These are phyloP conservation scores for Chloropsis hardwickii DNA, from an alignment of 2,113 vertebrate genomes.

Conservation along the genomic window DNA sequence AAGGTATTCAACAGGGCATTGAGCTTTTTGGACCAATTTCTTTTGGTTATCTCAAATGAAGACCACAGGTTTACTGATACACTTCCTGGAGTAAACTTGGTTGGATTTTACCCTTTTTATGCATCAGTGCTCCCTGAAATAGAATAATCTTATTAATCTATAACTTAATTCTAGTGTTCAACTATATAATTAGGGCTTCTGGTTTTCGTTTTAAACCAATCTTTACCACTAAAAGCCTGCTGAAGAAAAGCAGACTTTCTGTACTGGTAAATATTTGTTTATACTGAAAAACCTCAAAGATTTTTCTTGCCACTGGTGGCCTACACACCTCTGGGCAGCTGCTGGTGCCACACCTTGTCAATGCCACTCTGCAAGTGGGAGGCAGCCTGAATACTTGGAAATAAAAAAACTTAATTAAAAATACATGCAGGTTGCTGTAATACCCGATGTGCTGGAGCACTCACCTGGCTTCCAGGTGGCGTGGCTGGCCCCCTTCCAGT, in stretches of 20 bases:
- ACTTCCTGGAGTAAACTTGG: not conserved
- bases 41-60: not conserved
- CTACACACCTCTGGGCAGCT: constrained; percentile 6
- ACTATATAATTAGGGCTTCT: constrained; percentile 63
- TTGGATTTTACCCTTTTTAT: constrained; percentile 5
- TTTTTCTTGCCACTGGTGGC: constrained; percentile 40
- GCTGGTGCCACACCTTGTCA: not conserved
- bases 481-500: not conserved
- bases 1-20: not conserved
- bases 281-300: constrained; percentile 41
- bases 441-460: not conserved
- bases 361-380: not conserved
- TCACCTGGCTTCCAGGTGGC: not conserved
- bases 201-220: constrained; percentile 46
- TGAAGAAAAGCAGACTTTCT: constrained; percentile 57
- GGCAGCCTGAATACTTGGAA: not conserved
- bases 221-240: constrained; percentile 53
- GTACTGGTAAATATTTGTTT: constrained; percentile 67
- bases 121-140: not conserved
- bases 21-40: not conserved
- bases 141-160: not conserved
- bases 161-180: constrained; percentile 51
- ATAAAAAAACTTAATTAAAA: not conserved
- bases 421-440: not conserved
- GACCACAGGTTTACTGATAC: not conserved